Evolutionary conservation across 1,140 invertebrate genomes (phyloP), one percentile per base, ranked within the genome.

Genomic region (Ganaspis sp.): DNA sequence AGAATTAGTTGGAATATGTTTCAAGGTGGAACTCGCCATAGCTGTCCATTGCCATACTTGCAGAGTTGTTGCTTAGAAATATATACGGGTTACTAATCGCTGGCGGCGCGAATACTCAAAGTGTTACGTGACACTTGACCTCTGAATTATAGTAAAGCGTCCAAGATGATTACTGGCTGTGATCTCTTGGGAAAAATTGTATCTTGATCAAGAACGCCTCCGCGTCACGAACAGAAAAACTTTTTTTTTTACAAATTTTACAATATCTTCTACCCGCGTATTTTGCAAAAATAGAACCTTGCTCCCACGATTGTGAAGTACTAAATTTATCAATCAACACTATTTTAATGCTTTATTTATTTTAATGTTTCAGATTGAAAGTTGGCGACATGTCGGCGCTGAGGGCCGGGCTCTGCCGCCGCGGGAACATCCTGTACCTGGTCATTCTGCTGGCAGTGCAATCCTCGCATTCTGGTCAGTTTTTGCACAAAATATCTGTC

Each of bases 381-480:
- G 84, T 85, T 83, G 86, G 85, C 89, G 89, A 88, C 83, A 90
- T 90, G 90, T 87, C 88, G 89, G 87, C 88, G 86, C 86, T 88
- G 85, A 87, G 84, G 82, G 85, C 88, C 87, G 89, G 88, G 88
- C 85, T 87, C 69, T 86, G 84, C 86, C 88, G 87, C 89, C 85
- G 89, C 88, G 89, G 89, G 81, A 87, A 90, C 77, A 85, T 87
- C 76, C 79, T 91, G 71, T 87, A 84, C 79, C 81, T 91, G 83
- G 83, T 84, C 77, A 79, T 90, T 78, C 75, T 90, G 73, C 74
- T 90, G 69, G 83, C 84, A 74, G 81, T 83, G 72, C 87, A 82
- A 74, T 84, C 80, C 64, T 76, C 86, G 72, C 75, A 87, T 80
- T 89, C 89, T 82, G 90, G 90, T 91, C 74, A 90, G 88, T 89